Evolutionary conservation across 2,113 vertebrate species (phyloP).

Genomic region (Dasypus novemcinctus): DNA sequence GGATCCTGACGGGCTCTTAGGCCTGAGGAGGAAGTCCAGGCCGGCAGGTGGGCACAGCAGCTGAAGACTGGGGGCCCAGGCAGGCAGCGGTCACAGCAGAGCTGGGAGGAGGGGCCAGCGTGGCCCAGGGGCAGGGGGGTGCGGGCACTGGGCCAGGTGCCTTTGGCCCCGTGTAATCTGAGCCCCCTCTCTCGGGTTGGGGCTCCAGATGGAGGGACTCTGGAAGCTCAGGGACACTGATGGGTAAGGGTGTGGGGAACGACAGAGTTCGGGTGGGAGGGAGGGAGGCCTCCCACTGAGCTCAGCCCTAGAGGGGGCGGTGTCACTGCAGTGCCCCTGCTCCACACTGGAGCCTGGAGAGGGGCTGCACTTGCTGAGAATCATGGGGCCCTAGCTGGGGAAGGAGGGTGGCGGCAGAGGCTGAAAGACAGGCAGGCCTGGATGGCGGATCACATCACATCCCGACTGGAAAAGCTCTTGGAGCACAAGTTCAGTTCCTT

Average conservation of each 20-base stretch:
- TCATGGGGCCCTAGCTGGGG: neutral
- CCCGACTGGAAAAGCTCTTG: neutral
- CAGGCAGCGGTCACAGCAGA: neutral
- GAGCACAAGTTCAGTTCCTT: neutral
- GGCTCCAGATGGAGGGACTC: neutral
- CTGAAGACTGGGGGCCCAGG: neutral
- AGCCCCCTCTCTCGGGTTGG: neutral
- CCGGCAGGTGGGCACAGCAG: neutral
- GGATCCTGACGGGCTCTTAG: neutral
- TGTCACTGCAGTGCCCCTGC: accelerated
- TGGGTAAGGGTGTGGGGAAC: neutral
- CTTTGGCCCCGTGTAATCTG: neutral
- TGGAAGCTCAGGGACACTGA: neutral
- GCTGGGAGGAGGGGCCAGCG: neutral
- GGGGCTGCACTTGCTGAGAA: neutral
- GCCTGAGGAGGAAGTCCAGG: neutral
- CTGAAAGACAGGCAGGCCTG: neutral
- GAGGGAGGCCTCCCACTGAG: neutral
- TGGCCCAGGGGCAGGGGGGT: neutral
- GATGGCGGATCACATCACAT: neutral
- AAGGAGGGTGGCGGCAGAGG: neutral
- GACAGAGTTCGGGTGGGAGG: neutral
- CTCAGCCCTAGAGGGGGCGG: neutral
- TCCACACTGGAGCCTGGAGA: neutral
- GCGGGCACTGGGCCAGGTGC: neutral